Evolutionary conservation across 2,797 vertebrate genomes (phyloP).

Genomic region (Babyrousa celebensis): DNA sequence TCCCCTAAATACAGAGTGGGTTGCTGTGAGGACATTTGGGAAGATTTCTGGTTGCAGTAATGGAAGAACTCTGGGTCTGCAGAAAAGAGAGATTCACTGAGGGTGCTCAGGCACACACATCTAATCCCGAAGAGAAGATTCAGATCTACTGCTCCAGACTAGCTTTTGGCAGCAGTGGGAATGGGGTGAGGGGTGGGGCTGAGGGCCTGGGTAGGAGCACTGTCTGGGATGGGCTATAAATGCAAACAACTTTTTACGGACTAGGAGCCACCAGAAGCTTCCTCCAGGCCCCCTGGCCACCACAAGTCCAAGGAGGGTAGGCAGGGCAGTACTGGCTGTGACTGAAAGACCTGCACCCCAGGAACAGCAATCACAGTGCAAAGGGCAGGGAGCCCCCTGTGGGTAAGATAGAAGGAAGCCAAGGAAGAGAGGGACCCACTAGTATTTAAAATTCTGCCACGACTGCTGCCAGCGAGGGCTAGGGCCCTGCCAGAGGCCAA

Average conservation of each 20-base stretch:
- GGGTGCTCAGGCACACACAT: not conserved
- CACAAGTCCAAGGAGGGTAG: not conserved
- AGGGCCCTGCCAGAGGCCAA: not conserved
- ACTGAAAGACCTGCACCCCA: not conserved
- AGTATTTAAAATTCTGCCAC: not conserved
- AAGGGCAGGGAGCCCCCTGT: not conserved
- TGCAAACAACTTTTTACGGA: not conserved
- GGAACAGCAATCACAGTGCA: not conserved
- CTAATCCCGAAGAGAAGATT: not conserved
- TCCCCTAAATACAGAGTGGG: not conserved
- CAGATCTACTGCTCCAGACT: not conserved
- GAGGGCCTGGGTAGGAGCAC: no score
- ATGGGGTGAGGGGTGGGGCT: no score
- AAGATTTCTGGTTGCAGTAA: not conserved
- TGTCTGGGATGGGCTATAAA: not conserved
- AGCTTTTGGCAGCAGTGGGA: not conserved
- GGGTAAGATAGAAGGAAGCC: not conserved
- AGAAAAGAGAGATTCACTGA: not conserved
- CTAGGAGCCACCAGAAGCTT: not conserved
- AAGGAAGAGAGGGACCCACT: not conserved
- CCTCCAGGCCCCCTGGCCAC: no score
- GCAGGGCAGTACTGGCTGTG: accelerated
- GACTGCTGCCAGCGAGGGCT: not conserved
- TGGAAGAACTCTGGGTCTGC: not conserved
- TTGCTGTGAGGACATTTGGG: not conserved